These are phyloP conservation scores for Clusia tigrina DNA, from an alignment of 2,888 invertebrate species.

Conservation along the genomic window DNA sequence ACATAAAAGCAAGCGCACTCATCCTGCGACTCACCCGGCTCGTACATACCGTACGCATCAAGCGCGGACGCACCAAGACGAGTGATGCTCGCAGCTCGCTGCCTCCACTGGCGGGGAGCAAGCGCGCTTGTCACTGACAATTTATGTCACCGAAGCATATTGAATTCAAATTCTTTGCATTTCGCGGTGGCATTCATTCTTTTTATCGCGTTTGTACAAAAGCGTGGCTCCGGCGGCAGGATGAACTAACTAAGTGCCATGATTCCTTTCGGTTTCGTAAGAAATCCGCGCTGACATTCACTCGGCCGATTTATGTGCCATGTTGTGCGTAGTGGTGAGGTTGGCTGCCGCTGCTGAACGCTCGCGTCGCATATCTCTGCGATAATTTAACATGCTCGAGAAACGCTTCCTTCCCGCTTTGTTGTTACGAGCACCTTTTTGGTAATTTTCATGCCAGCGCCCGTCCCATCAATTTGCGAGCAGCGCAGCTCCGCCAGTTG, in stretches of 20 bases:
- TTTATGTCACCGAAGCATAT: constrained; percentile 61
- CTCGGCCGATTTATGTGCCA: constrained; percentile 6
- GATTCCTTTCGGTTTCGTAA: constrained; percentile 2
- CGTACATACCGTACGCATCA: not conserved
- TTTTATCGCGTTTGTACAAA: not conserved
- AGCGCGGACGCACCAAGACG: not conserved
- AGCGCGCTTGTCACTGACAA: constrained; percentile 60
- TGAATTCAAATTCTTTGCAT: constrained; percentile 60
- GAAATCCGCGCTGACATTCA: not conserved
- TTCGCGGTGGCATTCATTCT: constrained; percentile 34
- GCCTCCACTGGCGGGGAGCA: constrained; percentile 40
- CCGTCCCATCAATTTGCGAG: constrained; percentile 32
- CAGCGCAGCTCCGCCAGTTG: constrained; percentile 17
- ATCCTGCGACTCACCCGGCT: not conserved
- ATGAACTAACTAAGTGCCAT: no score
- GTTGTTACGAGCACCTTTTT: constrained; percentile 26
- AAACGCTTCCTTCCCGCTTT: constrained; percentile 10
- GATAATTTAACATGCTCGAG: constrained; percentile 2
- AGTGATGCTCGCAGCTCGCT: constrained; percentile 4
- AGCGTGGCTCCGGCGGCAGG: not conserved
- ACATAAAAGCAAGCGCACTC: constrained; percentile 1
- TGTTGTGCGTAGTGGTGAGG: not conserved
- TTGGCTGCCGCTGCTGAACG: not conserved
- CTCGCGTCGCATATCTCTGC: not conserved
- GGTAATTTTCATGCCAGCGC: constrained; percentile 33